These are phyloP conservation scores for Scaptomyza flava DNA, from an alignment of 2,888 invertebrate species.

Conservation along the genomic window DNA sequence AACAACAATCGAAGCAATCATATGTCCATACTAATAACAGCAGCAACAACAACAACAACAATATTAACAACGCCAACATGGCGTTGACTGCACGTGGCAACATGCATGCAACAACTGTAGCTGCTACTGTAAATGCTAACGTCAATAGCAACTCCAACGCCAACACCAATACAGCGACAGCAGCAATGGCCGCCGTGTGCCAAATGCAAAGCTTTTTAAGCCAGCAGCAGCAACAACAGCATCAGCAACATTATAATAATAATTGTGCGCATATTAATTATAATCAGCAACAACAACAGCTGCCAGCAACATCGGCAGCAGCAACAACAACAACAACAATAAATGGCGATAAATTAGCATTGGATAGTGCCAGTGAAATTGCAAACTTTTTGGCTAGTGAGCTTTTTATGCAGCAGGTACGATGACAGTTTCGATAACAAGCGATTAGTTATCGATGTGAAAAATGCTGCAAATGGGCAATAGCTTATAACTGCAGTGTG, in stretches of 20 bases:
- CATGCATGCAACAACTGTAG: constrained; percentile 60
- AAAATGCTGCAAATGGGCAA: too few species aligned
- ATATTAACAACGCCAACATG: constrained; percentile 37
- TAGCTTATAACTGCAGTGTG: not conserved
- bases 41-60: constrained; percentile 16
- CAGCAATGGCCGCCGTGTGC: constrained; percentile 71
- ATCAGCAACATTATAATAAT: constrained; percentile 43
- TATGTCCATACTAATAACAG: constrained; percentile 44
- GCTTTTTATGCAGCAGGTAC: constrained; percentile 93
- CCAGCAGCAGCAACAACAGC: constrained; percentile 54
- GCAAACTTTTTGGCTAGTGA: constrained; percentile 93
- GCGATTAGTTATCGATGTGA: constrained; percentile 29
- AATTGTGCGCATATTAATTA: constrained; percentile 61
- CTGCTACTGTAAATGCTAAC: constrained; percentile 51
- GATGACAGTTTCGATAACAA: constrained; percentile 12
- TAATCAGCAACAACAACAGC: constrained; percentile 52
- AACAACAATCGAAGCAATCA: constrained; percentile 47
- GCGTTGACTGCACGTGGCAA: constrained; percentile 50
- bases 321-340: constrained; percentile 27
- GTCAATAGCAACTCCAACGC: constrained; percentile 37
- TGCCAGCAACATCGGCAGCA: constrained; percentile 2
- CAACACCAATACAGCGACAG: constrained; percentile 43
- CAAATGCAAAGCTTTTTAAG: constrained; percentile 74
- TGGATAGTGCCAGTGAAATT: constrained; percentile 92
- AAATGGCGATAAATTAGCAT: constrained; percentile 81